These are phyloP conservation scores for Cossypha niveicapilla DNA, from an alignment of 2,797 vertebrate genomes.

Conservation along the genomic window DNA sequence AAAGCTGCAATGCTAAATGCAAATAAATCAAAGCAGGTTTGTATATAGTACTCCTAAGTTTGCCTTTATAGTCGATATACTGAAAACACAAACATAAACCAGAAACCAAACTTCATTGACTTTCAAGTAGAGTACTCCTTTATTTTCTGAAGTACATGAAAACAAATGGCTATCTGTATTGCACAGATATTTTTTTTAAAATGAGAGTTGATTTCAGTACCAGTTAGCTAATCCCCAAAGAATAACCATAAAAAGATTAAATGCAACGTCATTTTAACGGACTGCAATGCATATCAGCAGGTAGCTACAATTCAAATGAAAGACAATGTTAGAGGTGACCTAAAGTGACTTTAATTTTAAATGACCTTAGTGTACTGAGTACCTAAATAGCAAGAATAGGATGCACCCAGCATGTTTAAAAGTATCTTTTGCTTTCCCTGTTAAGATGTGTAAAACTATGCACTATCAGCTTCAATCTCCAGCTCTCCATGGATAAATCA, in stretches of 20 bases:
- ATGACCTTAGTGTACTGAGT: neutral
- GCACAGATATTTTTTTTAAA: constrained; percentile 29
- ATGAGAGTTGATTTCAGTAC: constrained; percentile 27
- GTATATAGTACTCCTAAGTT: constrained; percentile 20
- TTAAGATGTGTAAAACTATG: neutral
- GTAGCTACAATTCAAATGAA: neutral
- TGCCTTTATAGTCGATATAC: constrained; percentile 58
- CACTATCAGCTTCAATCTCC: neutral
- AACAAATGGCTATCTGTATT: constrained; percentile 8
- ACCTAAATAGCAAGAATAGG: neutral
- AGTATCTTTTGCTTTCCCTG: neutral
- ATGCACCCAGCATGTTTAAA: neutral
- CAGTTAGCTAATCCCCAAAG: constrained; percentile 16
- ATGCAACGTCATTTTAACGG: neutral
- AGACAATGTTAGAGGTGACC: constrained; percentile 16
- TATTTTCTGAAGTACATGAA: constrained; percentile 21
- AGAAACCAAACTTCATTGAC: neutral
- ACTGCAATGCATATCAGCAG: neutral
- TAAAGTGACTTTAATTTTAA: neutral
- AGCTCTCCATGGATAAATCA: neutral
- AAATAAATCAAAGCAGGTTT: constrained; percentile 62
- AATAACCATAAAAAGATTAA: constrained; percentile 17
- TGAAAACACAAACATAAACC: constrained; percentile 49
- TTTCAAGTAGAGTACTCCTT: constrained; percentile 2
- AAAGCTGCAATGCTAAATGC: constrained; percentile 57